These are phyloP conservation scores for Zingel zingel DNA, from an alignment of 2,113 vertebrate species.

Conservation along the genomic window DNA sequence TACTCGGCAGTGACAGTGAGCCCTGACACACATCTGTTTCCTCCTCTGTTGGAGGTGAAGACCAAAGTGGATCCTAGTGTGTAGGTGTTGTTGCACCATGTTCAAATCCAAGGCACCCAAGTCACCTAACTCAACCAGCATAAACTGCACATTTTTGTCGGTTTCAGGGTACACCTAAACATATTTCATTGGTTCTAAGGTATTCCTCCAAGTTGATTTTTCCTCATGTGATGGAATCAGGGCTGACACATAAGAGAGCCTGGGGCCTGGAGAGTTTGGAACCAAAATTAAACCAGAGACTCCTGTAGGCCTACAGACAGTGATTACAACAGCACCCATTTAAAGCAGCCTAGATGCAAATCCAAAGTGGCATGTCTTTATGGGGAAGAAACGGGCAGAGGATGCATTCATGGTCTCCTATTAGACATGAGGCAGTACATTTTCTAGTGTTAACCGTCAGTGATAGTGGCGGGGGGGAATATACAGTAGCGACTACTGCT, in stretches of 20 bases:
- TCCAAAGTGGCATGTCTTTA: constrained; percentile 45
- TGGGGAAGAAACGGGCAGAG: constrained; percentile 40
- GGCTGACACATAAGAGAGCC: constrained; percentile 65
- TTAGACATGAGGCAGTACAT: constrained; percentile 46
- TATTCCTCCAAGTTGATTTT: constrained; percentile 54
- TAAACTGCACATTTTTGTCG: constrained; percentile 50
- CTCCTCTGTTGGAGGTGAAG: constrained; percentile 48
- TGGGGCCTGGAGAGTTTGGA: constrained; percentile 56
- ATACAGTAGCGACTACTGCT: constrained; percentile 35
- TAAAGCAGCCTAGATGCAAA: constrained; percentile 67
- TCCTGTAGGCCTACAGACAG: constrained; percentile 61
- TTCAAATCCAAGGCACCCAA: constrained; percentile 57
- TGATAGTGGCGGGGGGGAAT: constrained; percentile 35
- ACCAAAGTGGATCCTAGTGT: constrained; percentile 53
- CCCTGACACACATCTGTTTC: constrained; percentile 50
- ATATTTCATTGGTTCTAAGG: constrained; percentile 71
- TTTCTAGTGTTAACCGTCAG: constrained; percentile 18
- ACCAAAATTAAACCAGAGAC: constrained; percentile 72
- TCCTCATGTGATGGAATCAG: constrained; percentile 65
- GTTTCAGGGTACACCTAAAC: constrained; percentile 50
- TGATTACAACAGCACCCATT: constrained; percentile 71
- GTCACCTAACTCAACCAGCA: constrained; percentile 54
- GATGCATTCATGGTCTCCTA: constrained; percentile 27
- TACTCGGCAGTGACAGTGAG: constrained; percentile 47
- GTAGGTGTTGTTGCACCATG: constrained; percentile 32